phyloP scores from a whole-genome alignment of 2,888 invertebrate species.

The Cremastinae sp. region DNA sequence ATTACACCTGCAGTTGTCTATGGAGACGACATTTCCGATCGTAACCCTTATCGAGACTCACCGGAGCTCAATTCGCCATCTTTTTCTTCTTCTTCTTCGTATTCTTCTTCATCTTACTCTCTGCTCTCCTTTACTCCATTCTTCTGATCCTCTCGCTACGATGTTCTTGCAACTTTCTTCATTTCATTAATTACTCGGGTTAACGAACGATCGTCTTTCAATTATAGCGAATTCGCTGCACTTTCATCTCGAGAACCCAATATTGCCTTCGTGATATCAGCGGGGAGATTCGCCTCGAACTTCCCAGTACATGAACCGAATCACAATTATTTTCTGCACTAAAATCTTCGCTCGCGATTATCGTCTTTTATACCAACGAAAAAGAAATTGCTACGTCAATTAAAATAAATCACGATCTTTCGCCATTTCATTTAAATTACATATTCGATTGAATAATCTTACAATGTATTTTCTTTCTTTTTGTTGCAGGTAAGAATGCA shows the following conservation, averaged over 20 bases:
- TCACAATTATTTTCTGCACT: conserved; percentile 25
- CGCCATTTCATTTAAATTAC: not conserved
- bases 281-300: conserved; percentile 7
- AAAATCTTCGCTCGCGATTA: conserved; percentile 17
- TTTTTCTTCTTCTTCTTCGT: not conserved
- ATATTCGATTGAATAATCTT: not conserved
- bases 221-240: conserved; percentile 49
- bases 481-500: conserved; percentile 49
- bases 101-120: conserved; percentile 15
- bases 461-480: not conserved
- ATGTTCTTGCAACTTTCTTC: conserved; percentile 48
- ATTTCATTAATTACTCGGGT: conserved; percentile 53
- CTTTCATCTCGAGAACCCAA: conserved; percentile 24
- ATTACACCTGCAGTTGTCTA: conserved; percentile 40
- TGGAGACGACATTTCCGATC: conserved; percentile 42
- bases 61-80: not conserved
- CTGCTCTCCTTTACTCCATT: too few species aligned
- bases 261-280: conserved; percentile 5
- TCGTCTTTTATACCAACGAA: conserved; percentile 1
- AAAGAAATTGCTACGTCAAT: conserved; percentile 23
- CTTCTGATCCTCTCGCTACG: conserved; percentile 4
- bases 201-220: conserved; percentile 56
- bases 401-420: not conserved
- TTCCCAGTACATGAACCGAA: conserved; percentile 16
- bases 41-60: conserved; percentile 30